A percentile compares a stretch with the other conserved stretches of the same genome.
Conservation (phyloP, 2,888 invertebrate genomes). For the Seira musarum region DNA sequence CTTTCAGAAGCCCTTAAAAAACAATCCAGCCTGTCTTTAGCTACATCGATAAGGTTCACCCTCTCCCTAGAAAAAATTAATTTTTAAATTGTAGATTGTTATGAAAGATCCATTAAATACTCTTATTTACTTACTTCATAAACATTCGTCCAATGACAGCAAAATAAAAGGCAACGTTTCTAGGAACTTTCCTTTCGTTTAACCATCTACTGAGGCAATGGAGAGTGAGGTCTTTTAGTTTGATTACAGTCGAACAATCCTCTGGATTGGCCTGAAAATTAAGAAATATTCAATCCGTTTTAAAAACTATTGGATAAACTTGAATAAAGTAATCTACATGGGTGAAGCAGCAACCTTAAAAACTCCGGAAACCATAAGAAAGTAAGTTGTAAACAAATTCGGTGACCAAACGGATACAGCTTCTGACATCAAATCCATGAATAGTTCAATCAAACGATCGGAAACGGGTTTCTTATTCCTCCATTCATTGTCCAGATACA, state of each 20-base stretch:
- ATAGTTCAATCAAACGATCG: constrained; percentile 26
- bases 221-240: constrained; percentile 37
- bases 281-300: constrained; percentile 9
- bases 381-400: constrained; percentile 38
- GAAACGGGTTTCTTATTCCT: neutral
- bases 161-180: constrained; percentile 47
- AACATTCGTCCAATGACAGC: constrained; percentile 32
- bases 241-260: neutral
- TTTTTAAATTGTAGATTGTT: no score
- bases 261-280: constrained; percentile 23
- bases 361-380: constrained; percentile 34
- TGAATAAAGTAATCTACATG: no score
- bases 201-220: constrained; percentile 47
- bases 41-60: constrained; percentile 14
- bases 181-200: constrained; percentile 28
- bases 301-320: no score
- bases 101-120: no score
- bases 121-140: constrained; percentile 33
- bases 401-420: constrained; percentile 15
- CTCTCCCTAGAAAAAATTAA: constrained; percentile 21
- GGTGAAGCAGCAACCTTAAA: no score
- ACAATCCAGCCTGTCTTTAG: constrained; percentile 13
- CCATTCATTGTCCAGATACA: neutral
- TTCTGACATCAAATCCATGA: constrained; percentile 40
- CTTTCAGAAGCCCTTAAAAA: constrained; percentile 36